Evolutionary conservation across 1,140 invertebrate species (phyloP).

Genomic region (Pseudomyrmex sp.): DNA sequence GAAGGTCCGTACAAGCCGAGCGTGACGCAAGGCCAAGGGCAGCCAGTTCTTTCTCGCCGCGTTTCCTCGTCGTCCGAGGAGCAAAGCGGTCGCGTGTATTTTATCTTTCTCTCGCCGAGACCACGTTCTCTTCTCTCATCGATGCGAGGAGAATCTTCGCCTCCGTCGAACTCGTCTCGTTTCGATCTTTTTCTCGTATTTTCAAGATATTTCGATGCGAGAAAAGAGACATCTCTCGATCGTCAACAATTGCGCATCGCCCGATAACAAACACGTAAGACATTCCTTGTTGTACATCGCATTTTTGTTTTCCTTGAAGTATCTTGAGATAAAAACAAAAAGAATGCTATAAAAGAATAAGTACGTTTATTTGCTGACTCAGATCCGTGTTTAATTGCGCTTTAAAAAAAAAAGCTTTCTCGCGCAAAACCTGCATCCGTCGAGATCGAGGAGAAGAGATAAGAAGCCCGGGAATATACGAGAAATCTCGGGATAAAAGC

Average conservation of each 20-base stretch:
- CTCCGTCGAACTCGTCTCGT: slow-evolving; percentile 19
- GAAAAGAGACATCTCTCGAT: background rate
- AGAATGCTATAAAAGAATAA: background rate
- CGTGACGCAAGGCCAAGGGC: slow-evolving; percentile 48
- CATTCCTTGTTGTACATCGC: too few species aligned
- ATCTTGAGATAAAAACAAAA: too few species aligned
- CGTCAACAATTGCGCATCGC: background rate
- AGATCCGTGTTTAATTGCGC: background rate
- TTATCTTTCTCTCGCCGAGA: slow-evolving; percentile 45
- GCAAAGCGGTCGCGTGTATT: background rate
- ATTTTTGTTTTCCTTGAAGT: background rate
- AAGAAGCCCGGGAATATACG: background rate
- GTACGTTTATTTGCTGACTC: background rate
- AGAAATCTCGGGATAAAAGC: background rate
- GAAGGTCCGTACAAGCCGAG: slow-evolving; percentile 18
- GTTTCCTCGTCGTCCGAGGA: slow-evolving; percentile 7
- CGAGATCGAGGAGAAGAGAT: slow-evolving; percentile 6
- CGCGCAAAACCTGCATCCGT: background rate
- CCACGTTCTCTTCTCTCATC: slow-evolving; percentile 14
- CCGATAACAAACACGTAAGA: background rate
- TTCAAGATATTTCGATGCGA: background rate
- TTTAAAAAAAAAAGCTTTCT: background rate
- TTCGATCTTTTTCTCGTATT: slow-evolving; percentile 11
- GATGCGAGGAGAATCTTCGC: background rate
- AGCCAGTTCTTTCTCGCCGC: slow-evolving; percentile 34